Base-by-base conservation (phyloP, 2,797 vertebrate genomes). In the Taenioides sp. region DNA sequence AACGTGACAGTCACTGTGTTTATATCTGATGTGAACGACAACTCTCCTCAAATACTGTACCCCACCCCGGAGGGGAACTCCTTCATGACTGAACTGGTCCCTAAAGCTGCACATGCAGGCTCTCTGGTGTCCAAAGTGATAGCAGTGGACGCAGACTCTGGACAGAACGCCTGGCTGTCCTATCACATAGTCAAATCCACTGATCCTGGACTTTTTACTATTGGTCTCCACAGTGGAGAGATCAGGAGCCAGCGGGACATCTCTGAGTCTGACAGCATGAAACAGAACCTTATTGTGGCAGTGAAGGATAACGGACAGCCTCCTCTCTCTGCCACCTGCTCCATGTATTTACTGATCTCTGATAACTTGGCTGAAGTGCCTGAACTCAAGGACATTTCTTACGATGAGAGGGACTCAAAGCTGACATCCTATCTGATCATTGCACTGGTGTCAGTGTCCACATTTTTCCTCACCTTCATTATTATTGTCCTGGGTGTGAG, bases 91-190 rank as follows among this genome's bases (percentile, higher is more conserved):
- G 87, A 91, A 37, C 82, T 73, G 72, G 87, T 92, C 5, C 40
- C 84, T 71, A 87, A 79, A 78, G 74, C 74, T 64, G 78, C 80
- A 4, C 88, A 90, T 0, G 76, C 83, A 0, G 91, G 88, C 1
- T 92, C 91, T 31, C 58, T 93, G 54, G 89, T 93, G 59, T 92
- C 91, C 62, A 64, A 93, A 50, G 91, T 94, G 58, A 90, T 93
- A 23, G 93, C 92, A 0, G 90, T 91, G 52, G 93, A 94, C 83
- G 92, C 18, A 92, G 50, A n/a, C 5, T 65, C 54, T 65, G 67
- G 54, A 10, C 47, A 94, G 83, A 95, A 95, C 2, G 93, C 94
- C 49, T 95, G 94, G 93, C 93, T 95, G 57, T 94, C 69, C 62
- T 84, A 70, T 84, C 80, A 80, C 70, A 74, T 95, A 18, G 67